Evolutionary conservation across 2,888 invertebrate genomes (phyloP).

Genomic region (Sipha maydis): DNA sequence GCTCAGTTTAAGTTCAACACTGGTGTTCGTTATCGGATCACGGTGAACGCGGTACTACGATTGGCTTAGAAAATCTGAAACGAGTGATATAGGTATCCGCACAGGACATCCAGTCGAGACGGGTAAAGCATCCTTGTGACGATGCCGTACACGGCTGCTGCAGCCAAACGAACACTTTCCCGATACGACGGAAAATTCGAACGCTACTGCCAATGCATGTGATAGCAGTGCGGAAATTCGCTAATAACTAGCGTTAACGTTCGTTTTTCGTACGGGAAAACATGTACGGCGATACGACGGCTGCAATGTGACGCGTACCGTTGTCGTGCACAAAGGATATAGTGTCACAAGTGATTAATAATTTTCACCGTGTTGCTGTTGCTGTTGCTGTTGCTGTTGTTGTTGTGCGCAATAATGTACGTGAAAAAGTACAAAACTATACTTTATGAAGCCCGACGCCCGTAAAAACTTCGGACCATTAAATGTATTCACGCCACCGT

Average conservation of each 20-base stretch:
- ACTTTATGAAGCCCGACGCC: not conserved
- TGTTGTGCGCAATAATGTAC: not conserved
- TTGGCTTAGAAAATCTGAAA: not conserved
- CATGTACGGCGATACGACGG: not conserved
- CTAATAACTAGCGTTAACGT: not conserved
- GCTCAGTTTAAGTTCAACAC: conserved; percentile 3
- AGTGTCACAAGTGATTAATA: conserved; percentile 1
- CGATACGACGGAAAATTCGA: not conserved
- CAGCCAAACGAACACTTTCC: not conserved
- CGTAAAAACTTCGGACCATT: not conserved
- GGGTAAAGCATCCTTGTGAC: not conserved
- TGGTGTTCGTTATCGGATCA: not conserved
- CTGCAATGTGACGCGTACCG: not conserved
- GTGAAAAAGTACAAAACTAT: not conserved
- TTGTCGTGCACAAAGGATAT: not conserved
- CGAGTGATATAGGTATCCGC: not conserved
- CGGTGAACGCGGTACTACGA: not conserved
- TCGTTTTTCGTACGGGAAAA: not conserved
- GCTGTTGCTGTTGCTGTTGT: not conserved
- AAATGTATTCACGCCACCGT: not conserved
- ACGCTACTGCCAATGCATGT: too few species aligned
- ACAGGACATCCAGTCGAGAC: conserved; percentile 10
- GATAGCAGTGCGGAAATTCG: not conserved
- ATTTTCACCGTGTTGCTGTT: not conserved
- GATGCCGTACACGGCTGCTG: not conserved